A percentile compares a stretch with the other conserved stretches of the same genome.
These are phyloP conservation scores for Limosa lapponica DNA, from an alignment of 2,797 vertebrate species.

Conservation along the genomic window DNA sequence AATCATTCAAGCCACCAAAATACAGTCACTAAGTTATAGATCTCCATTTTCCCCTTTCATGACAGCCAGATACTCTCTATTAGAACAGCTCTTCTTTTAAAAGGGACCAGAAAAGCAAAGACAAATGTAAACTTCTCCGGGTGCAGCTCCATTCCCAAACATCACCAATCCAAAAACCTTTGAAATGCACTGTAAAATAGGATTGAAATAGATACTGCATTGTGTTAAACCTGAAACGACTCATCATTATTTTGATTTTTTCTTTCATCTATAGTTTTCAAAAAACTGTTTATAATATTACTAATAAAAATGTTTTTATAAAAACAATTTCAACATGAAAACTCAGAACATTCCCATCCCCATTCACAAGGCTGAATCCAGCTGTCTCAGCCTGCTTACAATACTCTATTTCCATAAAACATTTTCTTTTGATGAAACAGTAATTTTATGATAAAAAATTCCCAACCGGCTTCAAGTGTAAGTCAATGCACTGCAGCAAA, in stretches of 20 bases:
- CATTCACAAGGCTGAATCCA: neutral
- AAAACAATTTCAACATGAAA: neutral
- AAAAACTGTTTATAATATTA: neutral
- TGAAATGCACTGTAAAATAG: neutral
- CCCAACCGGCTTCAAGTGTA: neutral
- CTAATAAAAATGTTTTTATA: neutral
- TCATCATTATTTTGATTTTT: neutral
- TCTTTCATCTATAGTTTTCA: neutral
- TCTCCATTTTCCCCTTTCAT: neutral
- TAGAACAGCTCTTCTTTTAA: neutral
- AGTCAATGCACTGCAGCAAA: constrained; percentile 5
- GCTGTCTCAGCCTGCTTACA: neutral
- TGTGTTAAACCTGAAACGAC: neutral
- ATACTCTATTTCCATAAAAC: neutral
- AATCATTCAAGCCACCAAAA: neutral
- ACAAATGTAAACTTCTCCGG: neutral
- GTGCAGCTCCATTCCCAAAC: neutral
- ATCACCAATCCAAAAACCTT: neutral
- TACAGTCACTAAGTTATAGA: neutral
- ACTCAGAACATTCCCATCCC: neutral
- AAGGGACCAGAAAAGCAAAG: neutral
- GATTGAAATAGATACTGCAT: neutral
- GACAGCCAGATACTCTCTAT: neutral
- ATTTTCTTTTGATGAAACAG: constrained; percentile 6
- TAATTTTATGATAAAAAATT: constrained; percentile 2